phyloP scores from a whole-genome alignment of 2,113 vertebrate genomes.

The Mormyrus lacerda region DNA sequence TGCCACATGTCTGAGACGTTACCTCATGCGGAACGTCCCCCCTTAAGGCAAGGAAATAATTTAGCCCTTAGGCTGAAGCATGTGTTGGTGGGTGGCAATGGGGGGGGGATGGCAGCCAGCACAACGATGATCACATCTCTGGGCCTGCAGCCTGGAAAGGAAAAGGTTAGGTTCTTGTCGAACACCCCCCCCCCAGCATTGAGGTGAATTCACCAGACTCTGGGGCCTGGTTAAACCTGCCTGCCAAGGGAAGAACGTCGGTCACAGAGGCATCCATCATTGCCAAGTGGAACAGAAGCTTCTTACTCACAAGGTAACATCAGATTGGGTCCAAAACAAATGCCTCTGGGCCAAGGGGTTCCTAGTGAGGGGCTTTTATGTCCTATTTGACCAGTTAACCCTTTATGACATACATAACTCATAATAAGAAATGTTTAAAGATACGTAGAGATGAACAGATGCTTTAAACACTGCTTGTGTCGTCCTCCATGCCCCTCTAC shows the following conservation, averaged over 20 bases:
- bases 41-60: not conserved
- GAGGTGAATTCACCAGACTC: not conserved
- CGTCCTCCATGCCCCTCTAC: not conserved
- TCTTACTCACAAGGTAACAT: not conserved
- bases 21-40: conserved; percentile 4
- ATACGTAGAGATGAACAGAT: not conserved
- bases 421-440: not conserved
- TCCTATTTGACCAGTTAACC: not conserved
- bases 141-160: conserved; percentile 2
- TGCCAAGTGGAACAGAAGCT: not conserved
- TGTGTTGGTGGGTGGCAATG: not conserved
- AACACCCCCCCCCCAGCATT: not conserved
- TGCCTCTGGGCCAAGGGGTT: not conserved
- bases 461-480: not conserved
- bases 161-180: not conserved
- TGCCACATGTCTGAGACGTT: conserved; percentile 1
- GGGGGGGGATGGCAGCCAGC: not conserved
- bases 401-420: not conserved
- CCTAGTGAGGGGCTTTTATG: not conserved
- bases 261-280: not conserved
- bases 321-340: not conserved
- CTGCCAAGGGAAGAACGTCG: not conserved
- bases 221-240: not conserved
- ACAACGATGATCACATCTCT: not conserved
- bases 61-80: not conserved